These are phyloP conservation scores for Tokudaia tokunoshimensis DNA, from an alignment of 2,797 vertebrate genomes.

Conservation along the genomic window DNA sequence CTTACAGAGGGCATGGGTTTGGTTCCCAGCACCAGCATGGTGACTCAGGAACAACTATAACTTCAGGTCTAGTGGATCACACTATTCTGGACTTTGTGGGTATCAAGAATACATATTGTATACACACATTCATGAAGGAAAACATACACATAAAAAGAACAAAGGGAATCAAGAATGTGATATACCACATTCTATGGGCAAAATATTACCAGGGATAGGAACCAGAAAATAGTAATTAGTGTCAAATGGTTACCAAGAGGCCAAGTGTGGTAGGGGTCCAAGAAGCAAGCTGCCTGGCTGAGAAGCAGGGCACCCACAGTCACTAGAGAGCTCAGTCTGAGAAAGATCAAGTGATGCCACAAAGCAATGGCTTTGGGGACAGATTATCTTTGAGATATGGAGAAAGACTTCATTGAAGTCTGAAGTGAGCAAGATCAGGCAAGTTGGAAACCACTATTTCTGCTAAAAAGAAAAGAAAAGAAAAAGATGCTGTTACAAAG, in stretches of 20 bases:
- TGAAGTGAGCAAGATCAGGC: neutral
- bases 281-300: neutral
- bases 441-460: neutral
- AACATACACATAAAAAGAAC: neutral
- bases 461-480: neutral
- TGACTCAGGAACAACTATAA: neutral
- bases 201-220: neutral
- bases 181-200: neutral
- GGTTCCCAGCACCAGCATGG: neutral
- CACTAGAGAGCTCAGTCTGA: neutral
- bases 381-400: neutral
- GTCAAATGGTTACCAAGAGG: neutral
- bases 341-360: neutral
- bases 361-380: neutral
- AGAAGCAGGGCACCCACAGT: neutral
- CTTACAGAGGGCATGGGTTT: neutral
- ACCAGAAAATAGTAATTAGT: neutral
- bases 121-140: neutral
- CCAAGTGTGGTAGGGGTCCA: neutral
- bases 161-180: neutral
- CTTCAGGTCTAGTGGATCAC: neutral
- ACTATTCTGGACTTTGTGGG: neutral
- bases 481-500: neutral
- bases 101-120: neutral
- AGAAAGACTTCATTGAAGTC: conserved; percentile 1